A percentile compares a stretch with the other conserved stretches of the same genome.
These are phyloP conservation scores for Butastur rufipennis DNA, from an alignment of 2,113 vertebrate genomes.

Conservation along the genomic window DNA sequence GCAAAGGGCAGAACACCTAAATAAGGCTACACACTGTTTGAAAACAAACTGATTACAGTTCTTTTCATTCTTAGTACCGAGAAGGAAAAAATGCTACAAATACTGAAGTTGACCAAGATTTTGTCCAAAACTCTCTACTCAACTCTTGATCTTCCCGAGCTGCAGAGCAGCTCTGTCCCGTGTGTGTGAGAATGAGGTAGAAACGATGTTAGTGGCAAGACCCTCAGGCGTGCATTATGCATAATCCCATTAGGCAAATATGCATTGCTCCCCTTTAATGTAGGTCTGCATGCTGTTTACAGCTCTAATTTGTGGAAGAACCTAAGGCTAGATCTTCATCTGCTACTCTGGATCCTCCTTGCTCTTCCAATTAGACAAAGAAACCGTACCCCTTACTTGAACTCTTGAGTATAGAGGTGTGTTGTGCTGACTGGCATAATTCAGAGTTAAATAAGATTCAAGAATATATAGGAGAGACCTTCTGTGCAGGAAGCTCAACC, in stretches of 20 bases:
- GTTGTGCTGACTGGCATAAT: not conserved
- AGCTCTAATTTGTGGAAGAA: not conserved
- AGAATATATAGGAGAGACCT: not conserved
- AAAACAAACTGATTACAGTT: not conserved
- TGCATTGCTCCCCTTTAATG: not conserved
- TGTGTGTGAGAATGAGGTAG: not conserved
- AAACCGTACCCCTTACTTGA: not conserved
- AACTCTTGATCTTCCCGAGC: not conserved
- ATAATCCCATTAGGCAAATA: not conserved
- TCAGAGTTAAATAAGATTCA: not conserved
- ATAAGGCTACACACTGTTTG: not conserved
- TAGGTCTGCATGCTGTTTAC: not conserved
- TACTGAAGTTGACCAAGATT: not conserved
- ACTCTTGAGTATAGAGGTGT: not conserved
- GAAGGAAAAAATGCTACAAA: not conserved
- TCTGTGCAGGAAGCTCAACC: not conserved
- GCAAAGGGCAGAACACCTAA: not conserved
- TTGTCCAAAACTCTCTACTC: not conserved
- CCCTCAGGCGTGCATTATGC: not conserved
- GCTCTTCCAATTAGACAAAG: not conserved
- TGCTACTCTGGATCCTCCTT: not conserved
- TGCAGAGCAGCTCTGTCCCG: not conserved
- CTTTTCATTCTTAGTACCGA: not conserved
- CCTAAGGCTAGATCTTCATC: not conserved
- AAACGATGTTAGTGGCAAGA: not conserved